Evolutionary conservation across 2,797 vertebrate species (phyloP).

Genomic region (Scarus forsteni): DNA sequence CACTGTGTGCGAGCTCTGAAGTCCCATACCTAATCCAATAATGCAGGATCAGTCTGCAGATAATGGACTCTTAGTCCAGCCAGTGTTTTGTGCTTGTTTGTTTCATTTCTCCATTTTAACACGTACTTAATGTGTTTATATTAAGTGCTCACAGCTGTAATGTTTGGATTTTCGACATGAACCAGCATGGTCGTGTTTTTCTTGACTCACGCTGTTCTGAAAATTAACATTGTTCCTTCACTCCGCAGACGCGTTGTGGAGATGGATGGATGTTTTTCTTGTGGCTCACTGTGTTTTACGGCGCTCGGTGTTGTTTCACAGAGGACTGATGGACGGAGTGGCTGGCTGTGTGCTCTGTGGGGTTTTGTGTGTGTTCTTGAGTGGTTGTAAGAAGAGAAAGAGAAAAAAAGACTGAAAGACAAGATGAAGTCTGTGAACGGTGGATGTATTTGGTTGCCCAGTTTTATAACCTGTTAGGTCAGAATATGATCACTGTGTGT

Average conservation of each 20-base stretch:
- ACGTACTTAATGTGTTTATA: slow-evolving; percentile 22
- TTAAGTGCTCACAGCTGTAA: slow-evolving; percentile 62
- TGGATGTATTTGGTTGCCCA: slow-evolving; percentile 14
- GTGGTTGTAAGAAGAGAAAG: neutral
- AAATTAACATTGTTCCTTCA: slow-evolving; percentile 58
- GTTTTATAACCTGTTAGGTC: neutral
- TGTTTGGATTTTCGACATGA: slow-evolving; percentile 40
- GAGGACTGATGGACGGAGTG: slow-evolving; percentile 41
- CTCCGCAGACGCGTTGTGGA: slow-evolving; percentile 53
- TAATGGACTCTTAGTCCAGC: neutral
- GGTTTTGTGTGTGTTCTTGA: slow-evolving; percentile 16
- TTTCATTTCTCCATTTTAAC: neutral
- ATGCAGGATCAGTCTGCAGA: neutral
- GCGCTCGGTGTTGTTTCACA: slow-evolving; percentile 53
- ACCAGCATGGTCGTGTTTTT: slow-evolving; percentile 51
- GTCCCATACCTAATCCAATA: neutral
- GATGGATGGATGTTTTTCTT: slow-evolving; percentile 75
- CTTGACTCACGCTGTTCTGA: slow-evolving; percentile 49
- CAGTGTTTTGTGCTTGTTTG: neutral
- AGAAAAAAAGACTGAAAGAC: slow-evolving; percentile 12
- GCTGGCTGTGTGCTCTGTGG: slow-evolving; percentile 33
- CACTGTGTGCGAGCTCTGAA: neutral
- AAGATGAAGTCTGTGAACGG: slow-evolving; percentile 4
- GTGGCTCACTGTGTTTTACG: slow-evolving; percentile 59
- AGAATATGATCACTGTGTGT: too few species aligned